phyloP scores from a whole-genome alignment of 2,888 invertebrate species.

The Drosophila birchii region DNA sequence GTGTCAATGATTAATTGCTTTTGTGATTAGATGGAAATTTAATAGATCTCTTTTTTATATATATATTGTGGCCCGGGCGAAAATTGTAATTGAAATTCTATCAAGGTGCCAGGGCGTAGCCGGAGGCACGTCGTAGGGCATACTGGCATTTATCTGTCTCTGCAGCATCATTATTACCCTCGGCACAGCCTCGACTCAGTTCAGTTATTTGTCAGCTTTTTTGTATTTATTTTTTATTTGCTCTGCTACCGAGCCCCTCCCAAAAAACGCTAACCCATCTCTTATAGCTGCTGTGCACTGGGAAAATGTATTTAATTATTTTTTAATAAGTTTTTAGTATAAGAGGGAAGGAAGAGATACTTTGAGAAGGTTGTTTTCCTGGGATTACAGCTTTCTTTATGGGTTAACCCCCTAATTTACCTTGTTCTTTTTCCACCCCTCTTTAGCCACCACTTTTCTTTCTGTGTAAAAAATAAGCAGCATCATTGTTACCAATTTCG shows the following conservation, averaged over 20 bases:
- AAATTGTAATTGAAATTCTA: slow-evolving; percentile 80
- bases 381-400: not conserved
- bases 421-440: not conserved
- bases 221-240: slow-evolving; percentile 24
- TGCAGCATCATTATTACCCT: slow-evolving; percentile 74
- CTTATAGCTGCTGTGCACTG: not conserved
- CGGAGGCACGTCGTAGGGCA: slow-evolving; percentile 53
- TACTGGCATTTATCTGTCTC: slow-evolving; percentile 24
- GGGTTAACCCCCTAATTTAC: not conserved
- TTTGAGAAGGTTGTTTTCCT: not conserved
- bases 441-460: not conserved
- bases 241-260: slow-evolving; percentile 12
- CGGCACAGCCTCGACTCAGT: slow-evolving; percentile 27
- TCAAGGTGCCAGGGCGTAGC: slow-evolving; percentile 59
- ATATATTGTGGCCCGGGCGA: slow-evolving; percentile 44
- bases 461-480: slow-evolving; percentile 54
- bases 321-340: not conserved
- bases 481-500: slow-evolving; percentile 71
- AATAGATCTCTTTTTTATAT: slow-evolving; percentile 73
- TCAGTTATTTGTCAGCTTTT: slow-evolving; percentile 70
- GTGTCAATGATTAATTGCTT: slow-evolving; percentile 78
- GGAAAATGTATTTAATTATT: not conserved
- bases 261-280: slow-evolving; percentile 1
- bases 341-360: not conserved
- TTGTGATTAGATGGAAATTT: slow-evolving; percentile 78